phyloP scores from a whole-genome alignment of 2,113 vertebrate species.

The Hypocryptadius cinnamomeus region DNA sequence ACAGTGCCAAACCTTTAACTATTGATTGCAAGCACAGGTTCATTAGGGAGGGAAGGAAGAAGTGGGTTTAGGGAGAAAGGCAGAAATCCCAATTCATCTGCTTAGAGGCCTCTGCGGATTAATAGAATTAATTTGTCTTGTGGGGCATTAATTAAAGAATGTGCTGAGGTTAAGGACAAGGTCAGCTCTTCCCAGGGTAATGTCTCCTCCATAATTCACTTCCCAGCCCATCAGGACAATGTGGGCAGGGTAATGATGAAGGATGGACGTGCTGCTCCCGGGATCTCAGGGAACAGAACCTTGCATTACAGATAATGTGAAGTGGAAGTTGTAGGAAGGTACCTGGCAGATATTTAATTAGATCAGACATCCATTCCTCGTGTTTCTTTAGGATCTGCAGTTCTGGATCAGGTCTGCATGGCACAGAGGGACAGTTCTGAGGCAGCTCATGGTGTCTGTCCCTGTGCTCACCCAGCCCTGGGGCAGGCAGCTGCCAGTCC shows the following conservation, averaged over 20 bases:
- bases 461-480: background rate
- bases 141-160: conserved; percentile 42
- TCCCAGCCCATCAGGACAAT: conserved; percentile 4
- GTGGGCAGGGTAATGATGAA: conserved; percentile 13
- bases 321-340: background rate
- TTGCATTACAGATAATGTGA: background rate
- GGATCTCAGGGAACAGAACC: background rate
- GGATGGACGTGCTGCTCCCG: conserved; percentile 2
- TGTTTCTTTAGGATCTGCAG: background rate
- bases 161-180: conserved; percentile 53
- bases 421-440: background rate
- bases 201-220: conserved; percentile 46
- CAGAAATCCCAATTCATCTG: conserved; percentile 19
- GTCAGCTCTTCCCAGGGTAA: conserved; percentile 5
- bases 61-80: background rate
- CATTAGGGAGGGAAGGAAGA: background rate
- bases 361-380: background rate
- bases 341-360: background rate
- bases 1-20: background rate
- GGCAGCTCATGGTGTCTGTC: background rate
- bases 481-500: background rate
- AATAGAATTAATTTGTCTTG: conserved; percentile 41
- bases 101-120: background rate
- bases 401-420: background rate
- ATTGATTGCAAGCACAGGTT: background rate